Percentiles rank a stretch among this genome's conserved stretches.
Conservation (phyloP, 2,888 invertebrate genomes). For the Lypha dubia region DNA sequence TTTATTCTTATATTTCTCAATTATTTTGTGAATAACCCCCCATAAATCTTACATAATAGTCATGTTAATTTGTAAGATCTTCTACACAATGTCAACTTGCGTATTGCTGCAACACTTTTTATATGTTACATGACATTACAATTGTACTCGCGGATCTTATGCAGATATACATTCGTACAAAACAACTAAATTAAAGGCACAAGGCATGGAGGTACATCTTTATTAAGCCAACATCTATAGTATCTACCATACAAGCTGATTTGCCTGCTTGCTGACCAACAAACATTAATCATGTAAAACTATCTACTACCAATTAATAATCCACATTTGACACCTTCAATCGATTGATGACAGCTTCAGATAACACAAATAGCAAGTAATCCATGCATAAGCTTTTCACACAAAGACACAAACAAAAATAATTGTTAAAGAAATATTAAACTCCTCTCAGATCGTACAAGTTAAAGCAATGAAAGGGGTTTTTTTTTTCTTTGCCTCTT, state of each 20-base stretch:
- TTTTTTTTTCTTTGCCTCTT: not conserved
- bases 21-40: slow-evolving; percentile 53
- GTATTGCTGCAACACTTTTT: slow-evolving; percentile 1
- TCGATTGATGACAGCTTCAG: slow-evolving; percentile 73
- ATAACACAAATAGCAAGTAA: slow-evolving; percentile 71
- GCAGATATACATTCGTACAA: not conserved
- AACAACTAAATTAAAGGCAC: too few species aligned
- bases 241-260: not conserved
- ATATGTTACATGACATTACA: slow-evolving; percentile 63
- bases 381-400: slow-evolving; percentile 48
- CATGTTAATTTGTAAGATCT: slow-evolving; percentile 67
- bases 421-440: slow-evolving; percentile 36
- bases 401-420: slow-evolving; percentile 18
- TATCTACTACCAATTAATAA: slow-evolving; percentile 74
- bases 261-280: slow-evolving; percentile 43
- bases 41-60: slow-evolving; percentile 69
- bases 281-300: slow-evolving; percentile 72
- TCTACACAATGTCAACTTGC: slow-evolving; percentile 54
- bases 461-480: slow-evolving; percentile 4
- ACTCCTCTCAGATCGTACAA: slow-evolving; percentile 18
- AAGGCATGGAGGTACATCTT: slow-evolving; percentile 11
- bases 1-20: slow-evolving; percentile 59
- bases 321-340: slow-evolving; percentile 73
- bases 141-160: slow-evolving; percentile 51
- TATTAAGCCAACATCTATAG: not conserved